A percentile compares a stretch with the other conserved stretches of the same genome.
Conservation (phyloP, 64 coral and sea anemone genomes). For the Porites lutea region DNA sequence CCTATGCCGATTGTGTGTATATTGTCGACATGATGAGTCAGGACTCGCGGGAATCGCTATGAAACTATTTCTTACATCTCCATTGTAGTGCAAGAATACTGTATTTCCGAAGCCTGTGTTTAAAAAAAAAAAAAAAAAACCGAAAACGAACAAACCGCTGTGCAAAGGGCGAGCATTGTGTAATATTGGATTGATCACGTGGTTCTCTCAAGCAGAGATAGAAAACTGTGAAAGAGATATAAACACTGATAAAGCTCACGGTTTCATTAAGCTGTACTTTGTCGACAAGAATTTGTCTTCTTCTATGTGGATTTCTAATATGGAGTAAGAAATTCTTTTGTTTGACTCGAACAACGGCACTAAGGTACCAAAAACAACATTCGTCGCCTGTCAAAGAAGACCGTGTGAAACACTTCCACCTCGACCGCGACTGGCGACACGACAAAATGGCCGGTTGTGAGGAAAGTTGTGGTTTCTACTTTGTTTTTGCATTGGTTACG, state of each 20-base stretch:
- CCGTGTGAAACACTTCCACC: too few relatives aligned
- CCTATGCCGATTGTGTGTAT: background rate
- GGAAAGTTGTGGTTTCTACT: constrained; percentile 91
- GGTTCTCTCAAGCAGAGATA: background rate
- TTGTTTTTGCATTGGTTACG: constrained; percentile 83
- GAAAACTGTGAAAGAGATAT: background rate
- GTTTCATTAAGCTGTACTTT: background rate
- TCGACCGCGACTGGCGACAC: background rate
- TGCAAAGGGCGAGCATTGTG: background rate
- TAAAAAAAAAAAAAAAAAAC: too few relatives aligned
- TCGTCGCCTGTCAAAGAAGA: background rate
- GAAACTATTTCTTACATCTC: too few relatives aligned
- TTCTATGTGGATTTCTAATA: background rate
- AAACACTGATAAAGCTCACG: background rate
- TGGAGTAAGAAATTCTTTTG: background rate
- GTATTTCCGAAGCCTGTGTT: too few relatives aligned
- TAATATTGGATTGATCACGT: background rate
- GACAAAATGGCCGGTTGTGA: constrained; percentile 78
- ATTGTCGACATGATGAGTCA: too few relatives aligned
- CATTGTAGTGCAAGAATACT: too few relatives aligned
- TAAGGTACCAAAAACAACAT: background rate
- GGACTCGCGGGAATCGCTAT: too few relatives aligned
- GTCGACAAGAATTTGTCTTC: background rate
- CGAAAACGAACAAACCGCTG: too few relatives aligned
- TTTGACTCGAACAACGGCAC: background rate